A percentile compares a stretch with the other conserved stretches of the same genome.
phyloP scores from a whole-genome alignment of 1,140 invertebrate species.

The Araneus ventricosus region DNA sequence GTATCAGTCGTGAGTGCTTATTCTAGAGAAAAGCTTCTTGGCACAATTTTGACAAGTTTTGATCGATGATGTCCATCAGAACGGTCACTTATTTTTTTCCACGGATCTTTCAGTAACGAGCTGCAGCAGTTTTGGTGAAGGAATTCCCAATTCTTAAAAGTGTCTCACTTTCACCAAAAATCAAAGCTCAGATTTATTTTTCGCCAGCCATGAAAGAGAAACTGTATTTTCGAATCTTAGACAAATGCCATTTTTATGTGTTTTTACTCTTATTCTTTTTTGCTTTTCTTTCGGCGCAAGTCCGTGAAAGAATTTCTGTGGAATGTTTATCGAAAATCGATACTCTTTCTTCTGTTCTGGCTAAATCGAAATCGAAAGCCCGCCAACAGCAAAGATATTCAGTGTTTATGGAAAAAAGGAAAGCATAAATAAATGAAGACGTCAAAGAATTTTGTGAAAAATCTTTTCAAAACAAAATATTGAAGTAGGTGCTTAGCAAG shows the following conservation, averaged over 20 bases:
- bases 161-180: constrained; percentile 11
- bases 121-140: not conserved
- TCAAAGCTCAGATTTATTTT: not conserved
- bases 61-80: not conserved
- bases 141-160: not conserved
- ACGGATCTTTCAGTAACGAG: not conserved
- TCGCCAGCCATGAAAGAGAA: not conserved
- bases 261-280: not conserved
- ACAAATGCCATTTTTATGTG: not conserved
- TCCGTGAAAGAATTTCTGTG: not conserved
- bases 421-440: not conserved
- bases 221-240: constrained; percentile 21
- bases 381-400: not conserved
- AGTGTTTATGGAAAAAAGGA: constrained; percentile 6
- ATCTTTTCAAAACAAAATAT: not conserved
- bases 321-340: constrained; percentile 21
- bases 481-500: not conserved
- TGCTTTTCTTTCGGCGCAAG: not conserved
- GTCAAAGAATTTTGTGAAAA: not conserved
- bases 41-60: constrained; percentile 1
- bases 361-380: constrained; percentile 20
- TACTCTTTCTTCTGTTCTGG: not conserved
- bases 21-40: not conserved
- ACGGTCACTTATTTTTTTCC: not conserved
- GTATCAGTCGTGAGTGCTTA: not conserved